Base-by-base conservation (phyloP, 53 echinoderm and acorn worm genomes). In the Holothuria scabra region DNA sequence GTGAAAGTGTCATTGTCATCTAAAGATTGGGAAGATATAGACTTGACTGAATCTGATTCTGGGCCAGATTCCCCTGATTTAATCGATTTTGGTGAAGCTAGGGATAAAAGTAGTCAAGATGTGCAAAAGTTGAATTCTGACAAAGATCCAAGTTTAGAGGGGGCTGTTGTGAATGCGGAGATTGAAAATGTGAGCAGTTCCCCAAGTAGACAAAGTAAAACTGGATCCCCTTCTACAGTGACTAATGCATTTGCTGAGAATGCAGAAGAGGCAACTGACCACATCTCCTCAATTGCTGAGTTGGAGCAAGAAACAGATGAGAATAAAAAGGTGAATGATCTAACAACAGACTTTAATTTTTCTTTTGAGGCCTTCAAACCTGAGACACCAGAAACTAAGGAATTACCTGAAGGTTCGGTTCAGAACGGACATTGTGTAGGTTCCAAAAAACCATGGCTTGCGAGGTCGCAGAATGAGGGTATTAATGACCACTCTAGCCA, bases 351-450 rank as follows among this genome's bases (percentile, higher is more conserved):
- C 57, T 95, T 95, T 41, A 95, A 92, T 61, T 90, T 88, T 59
- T 72, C 92, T 61, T 67, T 90, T 24, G 90, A 90, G 85, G 90
- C 95, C 2, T 95, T 89, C 87, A 90, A 86, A 46, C 95, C 95
- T 0, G 88, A 84, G 9, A 67, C 90, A 31, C 85, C 92, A 0
- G 63, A 79, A 30, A 28, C 56, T 10, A 80, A 82, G 3, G 72
- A 68, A n/a, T 24, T 69, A 2, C 41, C 64, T 13, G 18, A 8
- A 4, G 49, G 84, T 3, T 44, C 25, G 30, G 25, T 84, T 8
- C 60, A 18, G 48, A 85, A 61, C 34, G 80, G 81, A 71, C 81
- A 80, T 4, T 74, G 84, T 65, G 84, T 29, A 66, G 79, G 81
- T 57, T 86, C 76, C 19, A 78, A 61, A 46, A 72, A 26, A 63